These are phyloP conservation scores for Napeogenes sylphis DNA, from an alignment of 2,888 invertebrate genomes.

Conservation along the genomic window DNA sequence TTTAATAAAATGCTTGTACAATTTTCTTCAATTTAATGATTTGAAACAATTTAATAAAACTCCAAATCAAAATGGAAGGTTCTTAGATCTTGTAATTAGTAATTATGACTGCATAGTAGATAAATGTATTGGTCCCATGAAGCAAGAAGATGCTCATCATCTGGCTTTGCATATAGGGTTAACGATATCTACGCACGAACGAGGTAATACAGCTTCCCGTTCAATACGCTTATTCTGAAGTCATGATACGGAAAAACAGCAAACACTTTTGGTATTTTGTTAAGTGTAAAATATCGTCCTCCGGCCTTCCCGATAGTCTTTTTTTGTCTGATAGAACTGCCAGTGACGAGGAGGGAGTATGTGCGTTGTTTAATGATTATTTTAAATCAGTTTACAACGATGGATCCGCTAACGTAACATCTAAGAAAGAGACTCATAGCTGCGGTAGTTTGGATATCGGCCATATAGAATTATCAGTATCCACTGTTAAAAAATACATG, in stretches of 20 bases:
- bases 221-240: constrained; percentile 1
- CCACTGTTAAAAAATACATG: too few species aligned
- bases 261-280: not conserved
- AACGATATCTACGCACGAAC: too few species aligned
- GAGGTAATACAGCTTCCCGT: not conserved
- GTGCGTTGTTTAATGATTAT: too few species aligned
- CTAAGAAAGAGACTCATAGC: too few species aligned
- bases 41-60: constrained; percentile 1
- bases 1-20: not conserved
- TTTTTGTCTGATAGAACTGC: too few species aligned
- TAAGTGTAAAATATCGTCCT: too few species aligned
- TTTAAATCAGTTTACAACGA: too few species aligned
- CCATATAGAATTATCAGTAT: too few species aligned
- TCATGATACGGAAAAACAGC: not conserved
- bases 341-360: too few species aligned
- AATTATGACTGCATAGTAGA: not conserved
- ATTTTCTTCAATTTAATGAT: not conserved
- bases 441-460: too few species aligned
- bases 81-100: constrained; percentile 5
- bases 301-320: too few species aligned
- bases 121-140: constrained; percentile 5
- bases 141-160: constrained; percentile 4
- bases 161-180: not conserved
- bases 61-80: constrained; percentile 6
- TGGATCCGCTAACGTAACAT: too few species aligned